Conservation (phyloP, 2,888 invertebrate species). For the Phengaris alcon region DNA sequence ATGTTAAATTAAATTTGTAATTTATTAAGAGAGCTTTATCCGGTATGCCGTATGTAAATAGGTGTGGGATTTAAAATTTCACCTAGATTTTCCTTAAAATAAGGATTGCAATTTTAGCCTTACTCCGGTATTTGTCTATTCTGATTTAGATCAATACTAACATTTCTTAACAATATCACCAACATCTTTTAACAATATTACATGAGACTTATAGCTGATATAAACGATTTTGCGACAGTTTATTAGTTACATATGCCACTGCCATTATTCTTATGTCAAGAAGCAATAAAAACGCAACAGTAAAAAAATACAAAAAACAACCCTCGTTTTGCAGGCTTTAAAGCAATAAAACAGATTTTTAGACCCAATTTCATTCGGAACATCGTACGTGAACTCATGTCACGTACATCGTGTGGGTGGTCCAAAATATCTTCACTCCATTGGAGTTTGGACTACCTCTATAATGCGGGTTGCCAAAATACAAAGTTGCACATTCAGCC, state of each 20-base stretch:
- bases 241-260: background rate
- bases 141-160: background rate
- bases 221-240: background rate
- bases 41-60: conserved; percentile 66
- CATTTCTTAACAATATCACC: background rate
- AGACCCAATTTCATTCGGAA: conserved; percentile 19
- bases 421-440: background rate
- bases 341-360: conserved; percentile 19
- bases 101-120: conserved; percentile 29
- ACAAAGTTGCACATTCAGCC: conserved; percentile 14
- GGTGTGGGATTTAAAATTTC: conserved; percentile 74
- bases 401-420: conserved; percentile 9
- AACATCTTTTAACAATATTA: background rate
- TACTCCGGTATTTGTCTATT: conserved; percentile 31
- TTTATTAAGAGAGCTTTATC: conserved; percentile 78
- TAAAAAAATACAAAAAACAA: background rate
- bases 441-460: conserved; percentile 12
- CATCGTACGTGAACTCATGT: background rate
- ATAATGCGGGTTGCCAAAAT: conserved; percentile 20
- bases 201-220: background rate
- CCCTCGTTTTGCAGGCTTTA: background rate
- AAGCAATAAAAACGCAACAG: background rate
- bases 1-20: conserved; percentile 57
- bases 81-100: conserved; percentile 61
- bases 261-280: background rate